Evolutionary conservation across 1,140 invertebrate genomes (phyloP).

Genomic region (Sipha flava): DNA sequence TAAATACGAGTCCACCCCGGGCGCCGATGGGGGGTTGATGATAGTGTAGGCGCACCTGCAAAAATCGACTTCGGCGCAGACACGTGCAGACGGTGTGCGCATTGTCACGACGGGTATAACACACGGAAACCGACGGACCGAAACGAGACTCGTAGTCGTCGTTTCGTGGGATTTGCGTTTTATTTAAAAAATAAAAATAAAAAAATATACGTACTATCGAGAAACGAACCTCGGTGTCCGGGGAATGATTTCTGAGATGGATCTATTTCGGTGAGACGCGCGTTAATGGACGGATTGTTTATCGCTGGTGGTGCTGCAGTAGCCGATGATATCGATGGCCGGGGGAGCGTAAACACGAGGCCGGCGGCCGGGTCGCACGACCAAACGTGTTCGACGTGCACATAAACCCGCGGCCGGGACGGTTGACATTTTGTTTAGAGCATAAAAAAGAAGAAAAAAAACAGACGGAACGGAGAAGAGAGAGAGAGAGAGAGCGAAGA

Average conservation of each 20-base stretch:
- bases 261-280: constrained; percentile 18
- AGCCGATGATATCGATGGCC: background rate
- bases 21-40: too few species aligned
- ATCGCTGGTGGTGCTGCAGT: background rate
- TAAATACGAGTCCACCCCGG: too few species aligned
- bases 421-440: constrained; percentile 32
- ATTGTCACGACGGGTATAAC: too few species aligned
- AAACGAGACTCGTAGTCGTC: too few species aligned
- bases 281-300: constrained; percentile 24
- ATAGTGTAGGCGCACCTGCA: too few species aligned
- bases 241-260: background rate
- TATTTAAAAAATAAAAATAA: background rate
- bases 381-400: constrained; percentile 8
- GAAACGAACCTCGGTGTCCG: background rate
- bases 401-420: background rate
- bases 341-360: background rate
- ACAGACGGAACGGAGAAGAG: background rate
- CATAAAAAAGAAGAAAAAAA: constrained; percentile 26
- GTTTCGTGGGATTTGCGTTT: background rate
- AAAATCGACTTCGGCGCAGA: too few species aligned
- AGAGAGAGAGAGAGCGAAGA: background rate
- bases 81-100: too few species aligned
- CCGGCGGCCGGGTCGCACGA: background rate
- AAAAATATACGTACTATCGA: background rate
- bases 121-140: too few species aligned